These are phyloP conservation scores for Porites rus DNA, from an alignment of 92 coral and sea anemone species.

Conservation along the genomic window DNA sequence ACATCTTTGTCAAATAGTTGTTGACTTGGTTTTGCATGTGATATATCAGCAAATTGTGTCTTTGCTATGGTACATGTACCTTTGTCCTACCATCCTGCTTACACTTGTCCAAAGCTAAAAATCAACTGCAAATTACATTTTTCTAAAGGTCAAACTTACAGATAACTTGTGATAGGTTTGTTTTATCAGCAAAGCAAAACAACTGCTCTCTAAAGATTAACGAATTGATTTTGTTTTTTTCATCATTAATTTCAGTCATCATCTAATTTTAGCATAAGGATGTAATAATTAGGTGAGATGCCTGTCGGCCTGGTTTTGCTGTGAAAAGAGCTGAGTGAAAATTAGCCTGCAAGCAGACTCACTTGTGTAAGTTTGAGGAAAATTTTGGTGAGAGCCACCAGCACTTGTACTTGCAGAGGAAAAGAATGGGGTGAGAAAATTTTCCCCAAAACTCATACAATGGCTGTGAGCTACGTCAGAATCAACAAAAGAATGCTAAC, in stretches of 20 bases:
- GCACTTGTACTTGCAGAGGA: too few species aligned
- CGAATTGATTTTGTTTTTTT: background rate
- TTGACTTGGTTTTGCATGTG: background rate
- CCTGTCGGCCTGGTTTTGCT: background rate
- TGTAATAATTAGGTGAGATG: background rate
- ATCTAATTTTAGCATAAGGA: background rate
- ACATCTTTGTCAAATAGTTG: background rate
- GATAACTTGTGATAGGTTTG: slow-evolving; percentile 24
- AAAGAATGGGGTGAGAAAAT: too few species aligned
- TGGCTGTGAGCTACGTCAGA: too few species aligned
- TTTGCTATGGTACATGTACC: background rate
- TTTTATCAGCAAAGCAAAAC: slow-evolving; percentile 24
- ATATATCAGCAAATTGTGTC: background rate
- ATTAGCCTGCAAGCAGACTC: too few species aligned
- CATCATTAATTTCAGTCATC: slow-evolving; percentile 11
- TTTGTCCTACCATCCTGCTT: background rate
- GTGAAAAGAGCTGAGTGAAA: slow-evolving; percentile 5
- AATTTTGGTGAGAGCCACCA: too few species aligned
- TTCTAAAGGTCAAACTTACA: background rate
- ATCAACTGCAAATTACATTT: slow-evolving; percentile 2
- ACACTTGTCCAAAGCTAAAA: background rate
- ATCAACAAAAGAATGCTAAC: background rate
- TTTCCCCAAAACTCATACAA: too few species aligned
- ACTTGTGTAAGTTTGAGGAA: too few species aligned
- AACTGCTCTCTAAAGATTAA: slow-evolving; percentile 30